Evolutionary conservation across 64 coral and sea anemone species (phyloP).

Genomic region (Porites lutea): DNA sequence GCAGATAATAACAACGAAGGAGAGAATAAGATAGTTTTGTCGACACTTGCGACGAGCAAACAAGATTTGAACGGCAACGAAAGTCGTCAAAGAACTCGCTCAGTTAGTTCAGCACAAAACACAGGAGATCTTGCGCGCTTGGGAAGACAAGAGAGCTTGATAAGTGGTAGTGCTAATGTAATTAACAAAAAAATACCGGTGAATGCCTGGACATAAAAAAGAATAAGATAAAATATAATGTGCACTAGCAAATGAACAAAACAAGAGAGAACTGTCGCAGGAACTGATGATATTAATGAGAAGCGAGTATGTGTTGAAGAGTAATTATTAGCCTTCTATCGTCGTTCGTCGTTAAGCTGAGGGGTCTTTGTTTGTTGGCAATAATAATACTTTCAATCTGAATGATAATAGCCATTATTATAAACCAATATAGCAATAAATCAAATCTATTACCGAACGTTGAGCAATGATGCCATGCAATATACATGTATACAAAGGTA

Average conservation of each 20-base stretch:
- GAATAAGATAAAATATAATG: not conserved
- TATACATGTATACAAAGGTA: no score
- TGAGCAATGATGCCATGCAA: no score
- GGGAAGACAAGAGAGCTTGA: not conserved
- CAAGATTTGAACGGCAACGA: not conserved
- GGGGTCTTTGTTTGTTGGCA: not conserved
- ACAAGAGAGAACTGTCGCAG: no score
- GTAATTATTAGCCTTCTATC: not conserved
- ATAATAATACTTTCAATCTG: not conserved
- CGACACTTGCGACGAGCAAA: not conserved
- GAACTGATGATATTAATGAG: not conserved
- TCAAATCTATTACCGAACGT: not conserved
- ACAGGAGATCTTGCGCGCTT: not conserved
- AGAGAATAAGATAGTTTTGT: not conserved
- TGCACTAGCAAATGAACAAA: no score
- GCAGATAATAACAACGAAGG: constrained; percentile 4
- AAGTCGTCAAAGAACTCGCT: not conserved
- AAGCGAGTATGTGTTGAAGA: not conserved
- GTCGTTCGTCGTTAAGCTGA: not conserved
- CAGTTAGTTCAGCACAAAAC: constrained; percentile 1
- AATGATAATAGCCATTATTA: no score
- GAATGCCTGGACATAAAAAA: not conserved
- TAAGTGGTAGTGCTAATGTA: not conserved
- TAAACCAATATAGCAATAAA: not conserved
- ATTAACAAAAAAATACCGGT: constrained; percentile 13